Evolutionary conservation across 2,888 invertebrate genomes (phyloP), one percentile per base, ranked within the genome.

Genomic region (Crossocerus cetratus): DNA sequence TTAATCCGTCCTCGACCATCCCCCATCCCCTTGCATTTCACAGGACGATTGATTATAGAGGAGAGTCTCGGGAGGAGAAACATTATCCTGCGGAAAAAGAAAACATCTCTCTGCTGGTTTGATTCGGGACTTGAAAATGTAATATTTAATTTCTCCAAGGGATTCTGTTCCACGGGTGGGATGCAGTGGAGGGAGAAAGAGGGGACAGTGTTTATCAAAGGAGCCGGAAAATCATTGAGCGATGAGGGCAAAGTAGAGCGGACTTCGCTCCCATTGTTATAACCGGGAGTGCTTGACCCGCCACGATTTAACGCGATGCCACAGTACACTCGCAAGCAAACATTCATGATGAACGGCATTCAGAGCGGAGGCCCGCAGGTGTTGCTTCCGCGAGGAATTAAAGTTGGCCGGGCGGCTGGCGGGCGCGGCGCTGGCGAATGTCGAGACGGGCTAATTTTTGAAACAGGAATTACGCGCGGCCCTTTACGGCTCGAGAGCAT

Each of bases 111-210:
- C 20, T 1, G 20, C 16, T 58, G 67, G 57, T 59, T 49, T 20
- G 32, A 20, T 59, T 65, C 16, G 2, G 44, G 60, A 76, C 60
- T 69, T 69, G 57, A 65, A 65, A 69, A 76, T 63, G 69, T 66
- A 72, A 76, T 72, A 60, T 72, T 76, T 60, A 22, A 55, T 63
- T 23, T 23, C 14, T 8, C 43, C 43, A 18, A 59, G 5, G 16
- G 16, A 18, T 43, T 20, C 13, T 42, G 22, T 18, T 43, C 56
- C 49, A 49, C 13, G 3, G 16, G 49, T 11, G 32, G 11, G 32
- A 49, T 11, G 49, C 16, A 32, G 14, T 49, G 16, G 14, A 49
- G 49, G 8, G 32, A 8, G 49, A 49, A 49, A 49, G 49, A 4
- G 49, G 16, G 16, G 49, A 32, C 49, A 49, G 49, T n/a, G 13